phyloP scores from a whole-genome alignment of 2,113 vertebrate species.

The Microtus oregoni region DNA sequence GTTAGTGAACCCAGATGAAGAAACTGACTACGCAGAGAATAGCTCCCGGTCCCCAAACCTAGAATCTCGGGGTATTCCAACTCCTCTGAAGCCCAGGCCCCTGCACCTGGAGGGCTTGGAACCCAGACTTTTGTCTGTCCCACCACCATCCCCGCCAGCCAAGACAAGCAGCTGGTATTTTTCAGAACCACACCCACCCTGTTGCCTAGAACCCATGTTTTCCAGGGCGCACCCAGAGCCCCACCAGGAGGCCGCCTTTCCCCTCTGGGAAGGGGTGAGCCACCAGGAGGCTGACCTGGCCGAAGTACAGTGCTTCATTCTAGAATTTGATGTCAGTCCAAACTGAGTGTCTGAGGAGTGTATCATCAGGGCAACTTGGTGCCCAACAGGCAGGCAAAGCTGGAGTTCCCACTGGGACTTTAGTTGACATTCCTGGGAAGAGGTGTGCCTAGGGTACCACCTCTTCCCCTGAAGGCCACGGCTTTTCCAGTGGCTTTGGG shows the following conservation, averaged over 20 bases:
- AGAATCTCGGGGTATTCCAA: background rate
- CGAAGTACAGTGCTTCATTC: slow-evolving; percentile 63
- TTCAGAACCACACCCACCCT: slow-evolving; percentile 69
- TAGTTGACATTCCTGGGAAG: slow-evolving; percentile 43
- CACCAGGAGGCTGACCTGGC: slow-evolving; percentile 57
- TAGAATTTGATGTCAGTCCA: slow-evolving; percentile 72
- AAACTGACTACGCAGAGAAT: background rate
- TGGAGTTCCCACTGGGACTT: slow-evolving; percentile 38
- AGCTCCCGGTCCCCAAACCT: background rate
- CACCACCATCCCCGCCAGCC: slow-evolving; percentile 52
- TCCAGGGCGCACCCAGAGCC: slow-evolving; percentile 66
- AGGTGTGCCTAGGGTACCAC: slow-evolving; percentile 50
- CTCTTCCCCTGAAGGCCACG: slow-evolving; percentile 56
- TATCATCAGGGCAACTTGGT: slow-evolving; percentile 71
- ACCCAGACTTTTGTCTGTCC: background rate
- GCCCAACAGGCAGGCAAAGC: slow-evolving; percentile 82
- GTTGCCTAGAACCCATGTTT: slow-evolving; percentile 78
- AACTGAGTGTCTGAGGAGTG: slow-evolving; percentile 69
- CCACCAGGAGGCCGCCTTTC: slow-evolving; percentile 62
- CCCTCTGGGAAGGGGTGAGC: slow-evolving; percentile 74
- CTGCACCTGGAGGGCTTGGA: background rate
- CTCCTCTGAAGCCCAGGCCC: background rate
- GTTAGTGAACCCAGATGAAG: background rate
- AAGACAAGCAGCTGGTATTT: slow-evolving; percentile 63
- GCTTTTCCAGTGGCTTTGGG: slow-evolving; percentile 10